Evolutionary conservation across 2,797 vertebrate species (phyloP), one percentile per base, ranked within the genome.

Genomic region (Dicrostonyx torquatus): DNA sequence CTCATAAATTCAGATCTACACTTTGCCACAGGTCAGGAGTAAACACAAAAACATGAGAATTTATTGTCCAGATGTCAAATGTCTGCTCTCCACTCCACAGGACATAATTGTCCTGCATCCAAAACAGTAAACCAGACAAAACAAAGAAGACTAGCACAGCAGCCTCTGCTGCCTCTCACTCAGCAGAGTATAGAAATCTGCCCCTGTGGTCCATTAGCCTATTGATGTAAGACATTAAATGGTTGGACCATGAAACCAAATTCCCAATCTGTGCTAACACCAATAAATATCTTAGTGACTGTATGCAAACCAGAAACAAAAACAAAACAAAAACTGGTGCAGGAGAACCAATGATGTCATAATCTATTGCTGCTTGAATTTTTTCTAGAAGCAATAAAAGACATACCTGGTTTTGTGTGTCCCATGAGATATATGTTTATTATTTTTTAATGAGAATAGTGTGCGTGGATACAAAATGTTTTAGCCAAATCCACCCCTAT

Each of bases 61-160:
- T 84, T 58, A 60, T 75, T 15, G 17, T 40, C 60, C 45, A 89
- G 72, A 89, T 72, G 93, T 66, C 64, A 89, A 89, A 64, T 15
- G 62, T 40, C 48, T 93, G 12, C 77, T 86, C 91, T 92, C 50
- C 17, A 68, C 84, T 77, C n/a, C 34, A 85, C 2, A 68, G 48
- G n/a, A 37, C 48, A 86, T 50, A 92, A 95, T 34, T 95, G 76
- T 82, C 43, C 87, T 87, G n/a, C 64, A n/a, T 37, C 40, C 66
- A 91, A 96, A 96, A 93, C 60, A 40, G 13, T n/a, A 77, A 95
- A 91, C 79, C 60, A 93, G 66, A 96, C 82, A 90, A 90, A 95
- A 86, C 90, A 96, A 97, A 94, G 62, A 53, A 89, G 34, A 64
- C 75, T 73, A 87, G 73, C 40, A 72, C 82, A 94, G 24, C 26